Evolutionary conservation across 1,140 invertebrate genomes (phyloP).

Genomic region (Pogonomyrmex californicus): DNA sequence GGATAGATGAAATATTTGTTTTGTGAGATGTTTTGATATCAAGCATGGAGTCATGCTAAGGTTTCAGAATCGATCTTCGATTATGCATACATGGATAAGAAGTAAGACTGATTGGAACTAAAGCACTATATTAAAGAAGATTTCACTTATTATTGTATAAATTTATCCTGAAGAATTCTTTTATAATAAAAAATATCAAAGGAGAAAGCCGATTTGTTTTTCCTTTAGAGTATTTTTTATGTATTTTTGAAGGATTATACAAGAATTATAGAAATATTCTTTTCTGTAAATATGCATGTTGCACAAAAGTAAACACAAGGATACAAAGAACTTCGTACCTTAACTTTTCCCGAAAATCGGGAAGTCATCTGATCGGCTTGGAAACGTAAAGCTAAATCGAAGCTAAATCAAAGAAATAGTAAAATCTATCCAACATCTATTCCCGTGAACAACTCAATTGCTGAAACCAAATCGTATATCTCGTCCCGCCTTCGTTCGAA

Average conservation of each 20-base stretch:
- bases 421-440: slow-evolving; percentile 59
- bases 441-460: slow-evolving; percentile 76
- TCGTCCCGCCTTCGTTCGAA: slow-evolving; percentile 21
- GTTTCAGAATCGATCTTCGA: slow-evolving; percentile 42
- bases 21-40: slow-evolving; percentile 23
- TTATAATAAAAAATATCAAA: slow-evolving; percentile 13
- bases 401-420: background rate
- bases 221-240: background rate
- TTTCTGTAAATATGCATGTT: background rate
- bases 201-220: slow-evolving; percentile 1
- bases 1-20: slow-evolving; percentile 16
- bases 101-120: background rate
- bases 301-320: background rate
- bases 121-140: background rate
- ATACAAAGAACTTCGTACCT: background rate
- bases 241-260: slow-evolving; percentile 1
- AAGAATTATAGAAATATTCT: slow-evolving; percentile 7
- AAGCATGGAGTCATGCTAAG: background rate
- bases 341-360: background rate
- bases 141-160: background rate
- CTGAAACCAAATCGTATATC: slow-evolving; percentile 46
- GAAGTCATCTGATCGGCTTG: slow-evolving; percentile 49
- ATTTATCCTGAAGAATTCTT: background rate
- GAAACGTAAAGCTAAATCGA: slow-evolving; percentile 21
- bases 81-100: slow-evolving; percentile 7